A percentile compares a stretch with the other conserved stretches of the same genome.
Evolutionary conservation across 2,888 invertebrate species (phyloP).

Genomic region (Ypsolopha sequella): DNA sequence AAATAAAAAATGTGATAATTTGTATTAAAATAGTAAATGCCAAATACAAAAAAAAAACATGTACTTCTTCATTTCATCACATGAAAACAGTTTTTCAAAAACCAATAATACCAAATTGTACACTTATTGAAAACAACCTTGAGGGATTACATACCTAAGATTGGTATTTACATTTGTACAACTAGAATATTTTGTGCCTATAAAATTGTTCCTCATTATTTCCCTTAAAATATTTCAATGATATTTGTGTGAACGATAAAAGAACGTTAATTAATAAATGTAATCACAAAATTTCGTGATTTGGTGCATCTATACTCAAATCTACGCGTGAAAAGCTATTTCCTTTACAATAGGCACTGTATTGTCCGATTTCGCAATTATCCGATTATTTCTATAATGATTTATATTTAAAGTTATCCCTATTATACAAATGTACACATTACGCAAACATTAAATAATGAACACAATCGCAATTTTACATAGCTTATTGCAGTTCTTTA

Average conservation of each 20-base stretch:
- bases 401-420: conserved; percentile 5
- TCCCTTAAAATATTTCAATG: neutral
- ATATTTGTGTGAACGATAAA: too few relatives aligned
- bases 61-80: neutral
- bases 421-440: conserved; percentile 48
- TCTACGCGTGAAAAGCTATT: neutral
- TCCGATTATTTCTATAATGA: conserved; percentile 4
- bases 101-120: neutral
- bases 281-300: neutral
- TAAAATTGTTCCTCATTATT: conserved; percentile 5
- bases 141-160: neutral
- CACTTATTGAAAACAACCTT: neutral
- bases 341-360: conserved; percentile 2
- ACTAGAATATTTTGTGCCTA: conserved; percentile 17
- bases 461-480: conserved; percentile 35
- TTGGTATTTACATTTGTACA: conserved; percentile 49
- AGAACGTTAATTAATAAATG: too few relatives aligned
- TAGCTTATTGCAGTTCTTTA: conserved; percentile 30
- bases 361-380: neutral
- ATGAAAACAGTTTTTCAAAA: too few relatives aligned
- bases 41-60: neutral
- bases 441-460: conserved; percentile 46
- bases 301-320: neutral
- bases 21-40: neutral
- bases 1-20: neutral